Base-by-base conservation (phyloP, 2,797 vertebrate species). In the Echeneis naucrates region DNA sequence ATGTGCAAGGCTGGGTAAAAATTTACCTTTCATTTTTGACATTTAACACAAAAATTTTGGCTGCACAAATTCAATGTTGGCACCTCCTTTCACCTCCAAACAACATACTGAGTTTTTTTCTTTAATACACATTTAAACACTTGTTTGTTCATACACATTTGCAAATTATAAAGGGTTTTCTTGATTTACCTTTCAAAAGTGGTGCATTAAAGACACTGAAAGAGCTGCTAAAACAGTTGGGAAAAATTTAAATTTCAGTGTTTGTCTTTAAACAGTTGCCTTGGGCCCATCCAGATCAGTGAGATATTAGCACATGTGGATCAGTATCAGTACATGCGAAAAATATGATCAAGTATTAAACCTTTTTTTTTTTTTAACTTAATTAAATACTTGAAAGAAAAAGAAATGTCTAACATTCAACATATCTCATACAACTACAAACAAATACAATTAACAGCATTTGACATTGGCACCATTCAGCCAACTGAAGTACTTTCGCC, bases 401-500 rank as follows among this genome's bases (percentile, higher is more conserved):
- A 37, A 21, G 8, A 50, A 32, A 32, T 32, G 30, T 33, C 9
- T 32, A 2, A 55, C 38, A 67, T 30, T 24, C 12, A 53, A 45
- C 9, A 44, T 68, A 77, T 52, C 21, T 53, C 30, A 66, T 32
- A 19, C 2, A 13, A 30, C 2, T 38, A 8, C 7, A 55, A 2
- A 30, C 5, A 53, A 27, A 13, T 33, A 13, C 4, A 48, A 21
- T 48, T 13, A 32, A 45, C 23, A 52, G 33, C 3, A 1, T 54
- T 27, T 45, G 27, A 48, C 19, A 56, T 16, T 24, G 77, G 77
- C 11, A 75, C 30, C 9, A 37, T 27, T n/a, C 57, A 77, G n/a
- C 44, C 19, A 13, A 73, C 3, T 21, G 77, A 89, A 89, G 89
- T n/a, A 76, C 91, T 91, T 95, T 93, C 96, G 97, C 97, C 97